Conservation (phyloP, 2,113 vertebrate genomes). For the Eupsittula cactorum region DNA sequence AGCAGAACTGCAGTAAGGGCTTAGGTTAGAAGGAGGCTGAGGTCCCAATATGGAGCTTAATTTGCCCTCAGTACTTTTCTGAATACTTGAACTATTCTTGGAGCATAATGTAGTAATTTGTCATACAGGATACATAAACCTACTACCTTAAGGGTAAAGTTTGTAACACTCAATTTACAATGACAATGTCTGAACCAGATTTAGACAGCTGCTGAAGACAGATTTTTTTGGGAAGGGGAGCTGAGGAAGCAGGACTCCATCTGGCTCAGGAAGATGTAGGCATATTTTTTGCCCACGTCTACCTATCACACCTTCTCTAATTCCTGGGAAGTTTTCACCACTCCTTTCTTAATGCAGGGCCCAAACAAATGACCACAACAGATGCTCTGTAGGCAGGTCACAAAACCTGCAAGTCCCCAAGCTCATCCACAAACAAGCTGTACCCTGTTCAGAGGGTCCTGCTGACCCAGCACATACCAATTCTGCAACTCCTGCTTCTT, state of each 20-base stretch:
- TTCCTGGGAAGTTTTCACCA: neutral
- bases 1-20: neutral
- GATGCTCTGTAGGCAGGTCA: neutral
- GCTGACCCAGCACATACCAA: accelerated
- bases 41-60: neutral
- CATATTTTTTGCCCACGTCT: neutral
- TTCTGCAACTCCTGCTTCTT: neutral
- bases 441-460: neutral
- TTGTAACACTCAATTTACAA: neutral
- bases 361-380: neutral
- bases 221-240: neutral
- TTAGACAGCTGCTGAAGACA: neutral
- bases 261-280: neutral
- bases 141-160: neutral
- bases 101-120: neutral
- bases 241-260: neutral
- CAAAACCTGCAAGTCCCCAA: neutral
- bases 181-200: neutral
- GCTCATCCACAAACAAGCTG: neutral
- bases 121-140: neutral
- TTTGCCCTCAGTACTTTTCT: neutral
- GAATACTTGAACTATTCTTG: neutral
- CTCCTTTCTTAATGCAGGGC: neutral
- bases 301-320: neutral
- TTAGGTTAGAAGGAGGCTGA: neutral